Evolutionary conservation across 2,113 vertebrate species (phyloP).

Genomic region (Notiomystis cincta): DNA sequence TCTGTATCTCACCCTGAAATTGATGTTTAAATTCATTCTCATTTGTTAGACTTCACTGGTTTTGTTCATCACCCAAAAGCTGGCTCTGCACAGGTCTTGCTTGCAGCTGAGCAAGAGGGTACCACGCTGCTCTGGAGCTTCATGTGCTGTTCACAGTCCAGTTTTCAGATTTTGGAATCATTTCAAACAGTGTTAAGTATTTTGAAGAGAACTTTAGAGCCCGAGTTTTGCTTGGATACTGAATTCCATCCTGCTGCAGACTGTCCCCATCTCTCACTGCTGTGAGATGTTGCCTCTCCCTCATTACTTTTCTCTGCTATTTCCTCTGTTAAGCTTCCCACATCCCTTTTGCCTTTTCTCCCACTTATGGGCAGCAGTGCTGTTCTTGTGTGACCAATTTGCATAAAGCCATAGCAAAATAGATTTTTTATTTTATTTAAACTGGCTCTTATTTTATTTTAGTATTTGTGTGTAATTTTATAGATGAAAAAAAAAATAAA

Average conservation of each 20-base stretch:
- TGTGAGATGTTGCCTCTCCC: neutral
- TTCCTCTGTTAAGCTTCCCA: neutral
- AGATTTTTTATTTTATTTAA: neutral
- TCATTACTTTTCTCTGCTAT: neutral
- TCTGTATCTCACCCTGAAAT: neutral
- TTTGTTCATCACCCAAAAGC: neutral
- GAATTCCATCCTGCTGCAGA: neutral
- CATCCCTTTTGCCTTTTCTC: neutral
- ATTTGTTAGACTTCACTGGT: neutral
- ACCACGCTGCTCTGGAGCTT: neutral
- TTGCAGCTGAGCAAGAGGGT: neutral
- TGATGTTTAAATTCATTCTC: neutral
- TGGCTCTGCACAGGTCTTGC: neutral
- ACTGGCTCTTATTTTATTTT: neutral
- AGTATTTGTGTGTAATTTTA: neutral
- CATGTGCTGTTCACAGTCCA: neutral
- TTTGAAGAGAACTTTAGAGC: neutral
- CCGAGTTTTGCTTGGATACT: neutral
- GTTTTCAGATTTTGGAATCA: neutral
- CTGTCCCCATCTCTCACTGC: neutral
- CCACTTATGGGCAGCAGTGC: neutral
- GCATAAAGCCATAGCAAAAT: neutral
- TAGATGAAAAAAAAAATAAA: neutral
- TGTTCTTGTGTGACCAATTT: neutral
- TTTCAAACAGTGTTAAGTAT: neutral